Evolutionary conservation across 2,797 vertebrate species (phyloP).

Genomic region (Myotis myotis): DNA sequence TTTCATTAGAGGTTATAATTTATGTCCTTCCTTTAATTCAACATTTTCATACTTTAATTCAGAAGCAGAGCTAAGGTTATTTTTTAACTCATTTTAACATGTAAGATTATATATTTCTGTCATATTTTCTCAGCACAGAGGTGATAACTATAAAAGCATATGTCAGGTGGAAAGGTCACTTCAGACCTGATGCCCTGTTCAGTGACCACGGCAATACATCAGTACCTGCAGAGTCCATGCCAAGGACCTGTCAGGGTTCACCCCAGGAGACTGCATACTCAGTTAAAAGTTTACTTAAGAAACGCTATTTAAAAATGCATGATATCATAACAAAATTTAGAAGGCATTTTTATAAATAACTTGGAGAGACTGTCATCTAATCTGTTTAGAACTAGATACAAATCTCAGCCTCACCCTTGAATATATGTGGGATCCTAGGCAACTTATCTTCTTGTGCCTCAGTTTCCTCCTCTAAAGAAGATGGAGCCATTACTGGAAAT

Average conservation of each 20-base stretch:
- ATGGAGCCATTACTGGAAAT: not conserved
- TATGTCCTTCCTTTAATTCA: conserved; percentile 25
- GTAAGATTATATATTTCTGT: conserved; percentile 1
- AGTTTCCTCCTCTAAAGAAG: not conserved
- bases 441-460: not conserved
- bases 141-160: not conserved
- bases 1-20: conserved; percentile 13
- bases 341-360: not conserved
- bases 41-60: conserved; percentile 41
- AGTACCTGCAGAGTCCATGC: not conserved
- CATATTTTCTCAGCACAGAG: not conserved
- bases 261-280: not conserved
- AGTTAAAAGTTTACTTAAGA: not conserved
- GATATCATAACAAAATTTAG: not conserved
- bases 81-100: conserved; percentile 23
- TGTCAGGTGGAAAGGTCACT: not conserved
- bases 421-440: not conserved
- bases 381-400: not conserved
- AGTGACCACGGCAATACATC: not conserved
- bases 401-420: not conserved
- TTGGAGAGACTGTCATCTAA: not conserved
- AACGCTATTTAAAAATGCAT: not conserved
- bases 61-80: not conserved
- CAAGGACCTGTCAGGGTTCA: not conserved
- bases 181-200: not conserved